Base-by-base conservation (phyloP, 2,797 vertebrate genomes). In the Petrocephalus schoutedeni region DNA sequence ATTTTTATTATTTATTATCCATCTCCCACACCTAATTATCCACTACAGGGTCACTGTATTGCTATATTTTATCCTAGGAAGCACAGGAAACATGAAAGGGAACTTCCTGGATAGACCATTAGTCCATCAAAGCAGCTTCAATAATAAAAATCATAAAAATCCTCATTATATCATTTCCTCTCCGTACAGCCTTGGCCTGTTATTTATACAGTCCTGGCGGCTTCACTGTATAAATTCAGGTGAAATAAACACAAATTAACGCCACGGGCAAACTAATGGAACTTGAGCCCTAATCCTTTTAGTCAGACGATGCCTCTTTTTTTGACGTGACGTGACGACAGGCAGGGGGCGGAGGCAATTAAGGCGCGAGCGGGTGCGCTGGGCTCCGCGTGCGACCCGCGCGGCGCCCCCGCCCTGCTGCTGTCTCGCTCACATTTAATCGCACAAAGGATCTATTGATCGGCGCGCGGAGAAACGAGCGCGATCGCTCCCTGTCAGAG, bases 401-500 rank as follows among this genome's bases (percentile, higher is more conserved):
- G 53, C 19, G 49, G 41, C 88, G 89, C 87, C 88, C 87, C 84
- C 85, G 4, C 19, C 82, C 51, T 14, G 51, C 59, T 87, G 88
- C 80, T 49, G 85, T 57, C 88, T 89, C 64, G 87, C 77, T 89
- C 85, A 58, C 45, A 49, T 85, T 85, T 88, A 88, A 87, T 86
- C 85, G 19, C 85, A 89, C 85, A 87, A 89, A 89, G 87, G 85
- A 89, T 87, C 85, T 87, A 89, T 89, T 59, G 88, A 89, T 89
- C 88, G 36, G 12, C 36, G 36, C 53, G 1, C 54, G n/a, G 59
- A 57, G 59, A 71, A 90, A 71, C 23, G 41, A 84, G 82, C 28
- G 57, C 56, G 0, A 54, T 77, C 54, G 74, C 54, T 49, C 58
- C 14, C 19, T 5, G 36, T 41, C 41, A 19, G 41, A 41, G 36